phyloP scores from a whole-genome alignment of 2,797 vertebrate species.

The Threskiornis aethiopicus region DNA sequence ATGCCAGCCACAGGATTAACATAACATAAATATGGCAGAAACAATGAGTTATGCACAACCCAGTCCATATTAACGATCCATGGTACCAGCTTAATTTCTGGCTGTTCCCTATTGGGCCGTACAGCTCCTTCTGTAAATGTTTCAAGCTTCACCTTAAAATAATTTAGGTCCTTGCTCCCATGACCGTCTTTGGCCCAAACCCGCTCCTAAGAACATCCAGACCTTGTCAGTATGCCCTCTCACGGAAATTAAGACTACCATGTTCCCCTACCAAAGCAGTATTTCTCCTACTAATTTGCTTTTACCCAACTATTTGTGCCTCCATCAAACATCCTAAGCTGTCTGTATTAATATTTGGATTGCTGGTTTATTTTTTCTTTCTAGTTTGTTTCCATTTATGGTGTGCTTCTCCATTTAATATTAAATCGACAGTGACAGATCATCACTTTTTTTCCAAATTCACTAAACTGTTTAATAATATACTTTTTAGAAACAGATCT shows the following conservation, averaged over 20 bases:
- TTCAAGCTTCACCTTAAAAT: not conserved
- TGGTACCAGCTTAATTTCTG: not conserved
- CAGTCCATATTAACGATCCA: not conserved
- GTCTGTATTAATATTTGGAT: slow-evolving; percentile 15
- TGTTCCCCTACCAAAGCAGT: not conserved
- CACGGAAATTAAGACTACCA: not conserved
- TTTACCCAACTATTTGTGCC: not conserved
- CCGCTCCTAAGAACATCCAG: not conserved
- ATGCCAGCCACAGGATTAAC: accelerated
- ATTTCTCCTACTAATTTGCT: not conserved
- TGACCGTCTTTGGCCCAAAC: not conserved
- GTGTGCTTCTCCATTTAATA: slow-evolving; percentile 2
- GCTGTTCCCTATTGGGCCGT: not conserved
- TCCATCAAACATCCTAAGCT: not conserved
- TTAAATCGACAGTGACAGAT: slow-evolving; percentile 52
- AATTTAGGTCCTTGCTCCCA: not conserved
- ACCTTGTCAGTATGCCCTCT: not conserved
- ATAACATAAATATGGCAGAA: accelerated
- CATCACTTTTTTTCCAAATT: slow-evolving; percentile 27
- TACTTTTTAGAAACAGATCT: slow-evolving; percentile 58
- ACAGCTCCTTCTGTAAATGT: not conserved
- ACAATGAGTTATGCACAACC: not conserved
- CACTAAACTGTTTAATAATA: slow-evolving; percentile 56
- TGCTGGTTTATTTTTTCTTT: slow-evolving; percentile 11
- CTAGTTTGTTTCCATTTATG: slow-evolving; percentile 18